These are phyloP conservation scores for Sorex fumeus DNA, from an alignment of 2,113 vertebrate genomes.

Conservation along the genomic window DNA sequence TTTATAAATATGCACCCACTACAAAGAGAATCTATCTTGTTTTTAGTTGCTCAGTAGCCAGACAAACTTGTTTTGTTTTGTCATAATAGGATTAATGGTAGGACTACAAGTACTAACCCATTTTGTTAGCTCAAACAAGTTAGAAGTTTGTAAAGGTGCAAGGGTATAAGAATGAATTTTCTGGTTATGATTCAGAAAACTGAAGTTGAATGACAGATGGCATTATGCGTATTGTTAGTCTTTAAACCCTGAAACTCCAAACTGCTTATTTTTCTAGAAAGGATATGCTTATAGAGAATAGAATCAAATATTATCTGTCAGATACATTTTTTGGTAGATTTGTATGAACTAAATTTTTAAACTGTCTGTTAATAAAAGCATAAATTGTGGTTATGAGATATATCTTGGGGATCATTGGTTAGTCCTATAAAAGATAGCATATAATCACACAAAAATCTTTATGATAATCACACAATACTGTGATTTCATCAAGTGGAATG, in stretches of 20 bases:
- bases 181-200: not conserved
- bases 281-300: not conserved
- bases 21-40: slow-evolving; percentile 54
- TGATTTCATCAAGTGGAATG: not conserved
- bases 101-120: slow-evolving; percentile 42
- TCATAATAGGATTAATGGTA: slow-evolving; percentile 60
- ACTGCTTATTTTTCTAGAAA: not conserved
- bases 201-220: not conserved
- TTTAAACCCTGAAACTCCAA: not conserved
- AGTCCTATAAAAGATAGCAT: not conserved
- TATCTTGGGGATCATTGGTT: not conserved
- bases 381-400: not conserved
- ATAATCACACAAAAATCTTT: not conserved
- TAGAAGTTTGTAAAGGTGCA: slow-evolving; percentile 5
- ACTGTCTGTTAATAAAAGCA: not conserved
- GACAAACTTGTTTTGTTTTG: slow-evolving; percentile 79
- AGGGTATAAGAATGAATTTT: not conserved
- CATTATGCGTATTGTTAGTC: not conserved
- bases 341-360: not conserved
- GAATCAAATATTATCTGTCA: not conserved
- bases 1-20: slow-evolving; percentile 21
- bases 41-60: slow-evolving; percentile 37
- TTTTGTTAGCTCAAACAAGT: slow-evolving; percentile 59
- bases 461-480: not conserved
- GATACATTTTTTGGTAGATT: slow-evolving; percentile 2